These are phyloP conservation scores for Ophthalmolycus amberensis DNA, from an alignment of 2,113 vertebrate species.

Conservation along the genomic window DNA sequence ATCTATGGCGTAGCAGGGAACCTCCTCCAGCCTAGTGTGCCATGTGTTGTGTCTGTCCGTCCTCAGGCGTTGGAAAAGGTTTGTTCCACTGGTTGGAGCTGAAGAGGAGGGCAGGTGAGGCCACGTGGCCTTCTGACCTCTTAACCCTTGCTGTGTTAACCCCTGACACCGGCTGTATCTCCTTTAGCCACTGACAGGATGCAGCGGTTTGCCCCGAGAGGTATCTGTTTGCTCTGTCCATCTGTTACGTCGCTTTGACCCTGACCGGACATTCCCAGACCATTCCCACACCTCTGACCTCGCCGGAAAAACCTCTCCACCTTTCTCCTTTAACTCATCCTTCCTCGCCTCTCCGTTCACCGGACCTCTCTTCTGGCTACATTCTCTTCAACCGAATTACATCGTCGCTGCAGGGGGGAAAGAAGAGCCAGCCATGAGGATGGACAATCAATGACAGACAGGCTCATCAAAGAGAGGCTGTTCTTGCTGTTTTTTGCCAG, in stretches of 20 bases:
- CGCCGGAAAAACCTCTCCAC: conserved; percentile 31
- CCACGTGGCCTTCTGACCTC: conserved; percentile 57
- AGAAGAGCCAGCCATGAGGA: conserved; percentile 45
- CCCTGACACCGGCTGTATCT: conserved; percentile 63
- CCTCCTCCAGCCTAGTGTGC: conserved; percentile 29
- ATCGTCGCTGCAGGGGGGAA: conserved; percentile 58
- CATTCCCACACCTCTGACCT: conserved; percentile 70
- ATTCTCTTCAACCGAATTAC: conserved; percentile 73
- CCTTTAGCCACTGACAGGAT: conserved; percentile 72
- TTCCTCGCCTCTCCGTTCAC: conserved; percentile 21
- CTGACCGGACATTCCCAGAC: conserved; percentile 74
- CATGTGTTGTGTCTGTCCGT: conserved; percentile 46
- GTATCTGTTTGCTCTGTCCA: conserved; percentile 59
- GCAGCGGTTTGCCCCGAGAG: conserved; percentile 67
- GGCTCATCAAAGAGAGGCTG: conserved; percentile 30
- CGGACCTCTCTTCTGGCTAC: conserved; percentile 48
- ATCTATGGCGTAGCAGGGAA: conserved; percentile 35
- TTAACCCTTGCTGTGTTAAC: conserved; percentile 73
- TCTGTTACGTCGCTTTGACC: conserved; percentile 63
- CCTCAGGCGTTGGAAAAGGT: conserved; percentile 68
- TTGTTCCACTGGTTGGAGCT: conserved; percentile 77
- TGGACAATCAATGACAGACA: conserved; percentile 57
- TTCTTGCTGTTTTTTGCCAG: conserved; percentile 41
- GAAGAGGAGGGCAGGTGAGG: conserved; percentile 72
- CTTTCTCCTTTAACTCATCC: conserved; percentile 47